Evolutionary conservation across 64 coral and sea anemone genomes (phyloP), one percentile per base, ranked within the genome.

Genomic region (Hydrozoanthus tunicans): DNA sequence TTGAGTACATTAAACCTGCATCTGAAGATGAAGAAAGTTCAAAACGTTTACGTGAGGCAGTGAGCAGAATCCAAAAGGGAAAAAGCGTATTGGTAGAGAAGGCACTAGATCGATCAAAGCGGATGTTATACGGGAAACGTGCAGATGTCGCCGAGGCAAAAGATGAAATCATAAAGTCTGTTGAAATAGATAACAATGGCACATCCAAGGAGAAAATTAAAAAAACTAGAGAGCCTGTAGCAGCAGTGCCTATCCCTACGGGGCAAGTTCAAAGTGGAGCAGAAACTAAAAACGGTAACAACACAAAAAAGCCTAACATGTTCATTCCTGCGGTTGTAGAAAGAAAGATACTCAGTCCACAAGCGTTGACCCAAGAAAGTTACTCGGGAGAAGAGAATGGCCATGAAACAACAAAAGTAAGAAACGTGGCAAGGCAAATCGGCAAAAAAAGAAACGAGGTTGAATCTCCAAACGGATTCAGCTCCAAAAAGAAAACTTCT

Each of bases 81-180:
- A 71, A 85, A 57, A 53, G 15, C 3, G 25, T 85, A n/a, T 9
- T 85, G 65, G 82, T 85, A 56, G 64, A 85, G 82, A 85, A 65
- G 6, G 53, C 27, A 25, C 43, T 69, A 9, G 82, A 85, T 67
- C 64, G 82, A 23, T 70, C 82, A 57, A 71, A 85, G 51, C 70
- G 82, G 82, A 56, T 85, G 70, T 7, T 85, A 20, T 85, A 85
- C 58, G 82, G 82, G 6, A 85, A 71, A 32, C 53, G 8, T 20
- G 82, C 69, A n/a, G 82, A 85, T 7, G 65, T 85, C 6, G 7
- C 3, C 9, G 25, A 20, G 17, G 65, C 82, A 12, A 85, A 71
- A n/a, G 52, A 85, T 25, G 82, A 85, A 71, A 85, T 85, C 4
- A 56, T 65, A 54, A 85, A 57, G 13, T 23, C 17, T 6, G 17